Conservation (phyloP, 2,888 invertebrate genomes). For the Watsonalla cultraria region DNA sequence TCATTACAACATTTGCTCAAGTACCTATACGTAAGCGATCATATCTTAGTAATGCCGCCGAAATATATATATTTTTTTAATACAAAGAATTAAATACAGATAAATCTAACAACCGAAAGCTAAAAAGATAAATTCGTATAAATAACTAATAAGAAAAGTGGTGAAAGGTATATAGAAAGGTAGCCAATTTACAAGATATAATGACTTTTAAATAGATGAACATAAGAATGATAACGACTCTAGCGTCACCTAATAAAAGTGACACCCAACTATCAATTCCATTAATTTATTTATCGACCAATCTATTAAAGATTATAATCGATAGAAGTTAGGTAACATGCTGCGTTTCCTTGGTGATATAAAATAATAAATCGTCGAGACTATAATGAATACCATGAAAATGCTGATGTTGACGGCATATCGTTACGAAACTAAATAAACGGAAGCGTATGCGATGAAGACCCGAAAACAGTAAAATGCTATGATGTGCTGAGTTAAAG, state of each 20-base stretch:
- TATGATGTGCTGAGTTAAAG: neutral
- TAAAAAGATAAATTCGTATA: conserved; percentile 18
- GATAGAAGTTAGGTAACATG: neutral
- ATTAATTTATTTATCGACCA: conserved; percentile 4
- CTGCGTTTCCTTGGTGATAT: neutral
- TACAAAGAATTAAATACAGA: neutral
- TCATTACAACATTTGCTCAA: too few relatives aligned
- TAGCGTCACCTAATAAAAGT: conserved; percentile 12
- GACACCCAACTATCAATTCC: conserved; percentile 2
- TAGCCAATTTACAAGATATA: conserved; percentile 17
- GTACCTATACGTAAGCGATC: too few relatives aligned
- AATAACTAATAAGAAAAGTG: conserved; percentile 21
- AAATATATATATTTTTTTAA: neutral
- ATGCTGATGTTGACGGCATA: neutral
- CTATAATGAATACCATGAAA: neutral
- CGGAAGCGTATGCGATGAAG: neutral
- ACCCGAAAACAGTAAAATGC: neutral
- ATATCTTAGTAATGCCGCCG: neutral
- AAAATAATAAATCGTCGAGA: neutral
- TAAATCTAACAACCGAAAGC: neutral
- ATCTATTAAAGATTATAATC: neutral
- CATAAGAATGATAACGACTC: conserved; percentile 8
- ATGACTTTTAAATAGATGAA: conserved; percentile 13
- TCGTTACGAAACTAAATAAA: neutral
- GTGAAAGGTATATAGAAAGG: conserved; percentile 42